Conservation (phyloP, 2,797 vertebrate species). For the Bovichtus variegatus region DNA sequence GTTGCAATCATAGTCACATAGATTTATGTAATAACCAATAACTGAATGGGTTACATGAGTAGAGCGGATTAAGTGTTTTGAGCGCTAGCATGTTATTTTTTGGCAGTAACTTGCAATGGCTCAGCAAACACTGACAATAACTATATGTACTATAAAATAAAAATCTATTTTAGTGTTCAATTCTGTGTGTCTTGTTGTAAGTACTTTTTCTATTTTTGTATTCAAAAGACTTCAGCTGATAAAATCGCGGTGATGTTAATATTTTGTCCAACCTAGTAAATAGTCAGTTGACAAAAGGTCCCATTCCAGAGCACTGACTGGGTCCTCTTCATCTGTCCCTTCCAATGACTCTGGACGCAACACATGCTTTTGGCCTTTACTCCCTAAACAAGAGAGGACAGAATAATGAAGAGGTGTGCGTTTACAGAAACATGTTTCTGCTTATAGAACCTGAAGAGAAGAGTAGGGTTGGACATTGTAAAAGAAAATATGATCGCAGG, state of each 20-base stretch:
- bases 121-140: background rate
- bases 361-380: constrained; percentile 95
- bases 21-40: background rate
- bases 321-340: constrained; percentile 97
- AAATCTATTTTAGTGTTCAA: background rate
- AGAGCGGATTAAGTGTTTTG: background rate
- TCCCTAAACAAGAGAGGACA: constrained; percentile 80
- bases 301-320: constrained; percentile 95
- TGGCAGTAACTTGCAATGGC: background rate
- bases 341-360: constrained; percentile 94
- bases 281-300: constrained; percentile 95
- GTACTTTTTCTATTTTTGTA: background rate
- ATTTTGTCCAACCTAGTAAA: constrained; percentile 83
- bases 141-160: background rate
- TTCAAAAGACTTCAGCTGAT: background rate
- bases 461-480: background rate
- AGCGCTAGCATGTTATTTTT: background rate
- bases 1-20: background rate
- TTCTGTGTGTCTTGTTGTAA: background rate
- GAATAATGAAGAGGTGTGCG: background rate
- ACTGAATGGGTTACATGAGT: background rate
- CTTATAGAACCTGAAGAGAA: background rate
- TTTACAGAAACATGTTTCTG: background rate
- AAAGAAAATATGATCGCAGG: too few species aligned
- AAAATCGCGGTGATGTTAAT: background rate